These are phyloP conservation scores for Bombyx mandarina DNA, from an alignment of 1,140 invertebrate genomes.

Conservation along the genomic window DNA sequence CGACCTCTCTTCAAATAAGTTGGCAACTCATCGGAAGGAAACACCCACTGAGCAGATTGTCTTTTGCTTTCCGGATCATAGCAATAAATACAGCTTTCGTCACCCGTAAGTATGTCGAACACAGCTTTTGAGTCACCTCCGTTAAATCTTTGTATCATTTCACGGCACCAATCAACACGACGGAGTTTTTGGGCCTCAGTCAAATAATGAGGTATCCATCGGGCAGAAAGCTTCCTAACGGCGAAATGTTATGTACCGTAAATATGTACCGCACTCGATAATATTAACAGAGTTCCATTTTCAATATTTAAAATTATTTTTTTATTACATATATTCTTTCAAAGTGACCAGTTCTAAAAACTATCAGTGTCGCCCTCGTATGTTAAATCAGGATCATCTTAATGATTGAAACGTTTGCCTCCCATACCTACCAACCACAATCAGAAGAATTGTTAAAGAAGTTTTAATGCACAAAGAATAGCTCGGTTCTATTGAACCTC, in stretches of 20 bases:
- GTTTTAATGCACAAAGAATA: conserved; percentile 24
- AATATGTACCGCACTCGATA: no score
- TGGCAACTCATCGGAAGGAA: conserved; percentile 12
- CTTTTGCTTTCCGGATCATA: conserved; percentile 15
- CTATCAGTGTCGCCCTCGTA: background rate
- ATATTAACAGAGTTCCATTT: no score
- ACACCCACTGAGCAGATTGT: conserved; percentile 13
- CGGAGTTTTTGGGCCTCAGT: conserved; percentile 15
- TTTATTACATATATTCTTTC: no score
- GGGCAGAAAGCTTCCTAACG: background rate
- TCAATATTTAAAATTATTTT: no score
- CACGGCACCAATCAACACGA: conserved; percentile 14
- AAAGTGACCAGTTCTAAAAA: background rate
- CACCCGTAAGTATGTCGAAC: conserved; percentile 14
- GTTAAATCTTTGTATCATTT: conserved; percentile 15
- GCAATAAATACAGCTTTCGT: conserved; percentile 11
- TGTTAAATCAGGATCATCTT: background rate
- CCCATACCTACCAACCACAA: conserved; percentile 13
- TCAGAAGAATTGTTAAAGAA: conserved; percentile 28
- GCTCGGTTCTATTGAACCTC: conserved; percentile 29
- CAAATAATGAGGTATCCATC: conserved; percentile 15
- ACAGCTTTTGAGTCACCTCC: conserved; percentile 14
- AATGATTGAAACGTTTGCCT: background rate
- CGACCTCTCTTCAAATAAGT: conserved; percentile 16
- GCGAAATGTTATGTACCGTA: no score